phyloP scores from a whole-genome alignment of 2,113 vertebrate species.

The Mustelus asterias region DNA sequence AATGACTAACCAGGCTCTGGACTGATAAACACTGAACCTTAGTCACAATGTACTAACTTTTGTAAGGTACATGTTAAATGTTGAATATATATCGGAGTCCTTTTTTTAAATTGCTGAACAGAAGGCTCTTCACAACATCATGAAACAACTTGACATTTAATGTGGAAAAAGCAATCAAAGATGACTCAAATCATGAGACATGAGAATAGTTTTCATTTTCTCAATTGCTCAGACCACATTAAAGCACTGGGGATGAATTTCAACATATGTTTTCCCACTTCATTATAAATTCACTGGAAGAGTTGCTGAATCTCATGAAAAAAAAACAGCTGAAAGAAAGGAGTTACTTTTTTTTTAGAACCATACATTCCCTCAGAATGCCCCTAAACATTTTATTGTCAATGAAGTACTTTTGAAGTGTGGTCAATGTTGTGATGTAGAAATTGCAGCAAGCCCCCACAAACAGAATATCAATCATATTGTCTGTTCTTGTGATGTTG shows the following conservation, averaged over 20 bases:
- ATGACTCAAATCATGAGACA: background rate
- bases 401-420: constrained; percentile 1
- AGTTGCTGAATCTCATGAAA: background rate
- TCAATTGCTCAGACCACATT: background rate
- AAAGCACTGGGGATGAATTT: background rate
- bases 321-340: background rate
- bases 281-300: background rate
- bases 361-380: background rate
- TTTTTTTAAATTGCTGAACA: background rate
- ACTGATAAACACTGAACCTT: background rate
- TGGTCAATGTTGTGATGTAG: background rate
- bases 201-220: background rate
- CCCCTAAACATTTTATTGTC: background rate
- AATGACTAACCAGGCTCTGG: background rate
- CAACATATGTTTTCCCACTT: background rate
- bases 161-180: background rate
- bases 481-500: background rate
- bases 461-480: background rate
- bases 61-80: background rate
- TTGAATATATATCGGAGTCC: background rate
- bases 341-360: background rate
- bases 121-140: background rate
- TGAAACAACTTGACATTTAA: background rate
- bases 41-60: background rate
- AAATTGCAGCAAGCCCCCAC: background rate